Evolutionary conservation across 2,113 vertebrate genomes (phyloP).

Genomic region (Lathamus discolor): DNA sequence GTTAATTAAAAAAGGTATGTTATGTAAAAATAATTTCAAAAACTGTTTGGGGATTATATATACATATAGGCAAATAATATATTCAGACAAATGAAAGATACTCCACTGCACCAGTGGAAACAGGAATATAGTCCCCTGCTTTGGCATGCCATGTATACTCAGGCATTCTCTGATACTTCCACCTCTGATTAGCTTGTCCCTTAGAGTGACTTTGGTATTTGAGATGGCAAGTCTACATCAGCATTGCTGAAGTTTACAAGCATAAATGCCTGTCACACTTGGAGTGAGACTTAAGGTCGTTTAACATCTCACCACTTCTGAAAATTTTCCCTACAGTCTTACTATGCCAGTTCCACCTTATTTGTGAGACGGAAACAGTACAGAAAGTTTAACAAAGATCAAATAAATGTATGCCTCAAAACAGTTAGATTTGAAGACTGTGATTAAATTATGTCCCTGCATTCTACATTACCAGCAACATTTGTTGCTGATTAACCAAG

Average conservation of each 20-base stretch:
- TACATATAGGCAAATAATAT: neutral
- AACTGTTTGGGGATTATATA: neutral
- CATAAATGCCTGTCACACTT: neutral
- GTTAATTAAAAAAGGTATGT: neutral
- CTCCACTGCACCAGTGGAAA: neutral
- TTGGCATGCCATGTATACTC: neutral
- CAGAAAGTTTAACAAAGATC: neutral
- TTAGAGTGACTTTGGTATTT: neutral
- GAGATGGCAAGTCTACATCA: neutral
- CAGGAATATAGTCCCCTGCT: neutral
- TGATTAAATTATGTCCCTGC: neutral
- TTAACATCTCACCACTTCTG: neutral
- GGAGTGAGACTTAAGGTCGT: neutral
- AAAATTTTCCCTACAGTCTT: neutral
- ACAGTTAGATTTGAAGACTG: neutral
- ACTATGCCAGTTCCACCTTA: neutral
- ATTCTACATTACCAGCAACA: neutral
- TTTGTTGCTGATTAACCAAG: neutral
- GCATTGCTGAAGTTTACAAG: neutral
- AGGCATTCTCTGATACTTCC: neutral
- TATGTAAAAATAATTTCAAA: neutral
- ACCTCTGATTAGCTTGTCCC: neutral
- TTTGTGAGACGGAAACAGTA: neutral
- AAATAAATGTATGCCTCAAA: neutral
- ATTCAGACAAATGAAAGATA: neutral